Evolutionary conservation across 2,888 invertebrate species (phyloP), one percentile per base, ranked within the genome.

Genomic region (Stenodema calcarata): DNA sequence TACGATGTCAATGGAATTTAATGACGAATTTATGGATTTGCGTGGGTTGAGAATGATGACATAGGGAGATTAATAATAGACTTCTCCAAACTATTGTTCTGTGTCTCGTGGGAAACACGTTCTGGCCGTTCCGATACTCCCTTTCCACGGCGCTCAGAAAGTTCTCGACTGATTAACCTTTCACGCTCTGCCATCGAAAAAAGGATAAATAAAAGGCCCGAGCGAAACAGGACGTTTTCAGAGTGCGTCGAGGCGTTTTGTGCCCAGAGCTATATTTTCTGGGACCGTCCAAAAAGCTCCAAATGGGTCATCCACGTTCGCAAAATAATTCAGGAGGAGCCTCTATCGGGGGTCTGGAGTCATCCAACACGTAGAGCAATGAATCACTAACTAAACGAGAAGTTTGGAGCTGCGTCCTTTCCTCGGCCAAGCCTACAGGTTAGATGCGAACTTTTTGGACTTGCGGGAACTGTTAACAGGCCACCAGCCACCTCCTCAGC

Each of bases 371-470:
- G 78, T 78, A 44, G 44, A 44, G 78, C 78, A 41, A 78, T 78
- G 78, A 78, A 78, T 78, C 78, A 78, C 78, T 23, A 78, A 78
- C 78, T 44, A 16, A 78, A 78, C n/a, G 42, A n/a, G 78, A 78
- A 78, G 44, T 78, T 78, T 23, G 73, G 35, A 18, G 47, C 14
- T 47, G 47, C 12, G n/a, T 47, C 14, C 47, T 47, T 47, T n/a
- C n/a, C 62, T n/a, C 2, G 9, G 62, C 18, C 62, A 27, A 23
- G 23, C 62, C 35, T 35, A 9, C 3, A 23, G 62, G 62, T 23
- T 62, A 62, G 16, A n/a, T n/a, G 50, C 50, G 23, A 62, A 62
- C 62, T 62, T 62, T 62, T 23, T 7, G 54, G n/a, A 18, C 42
- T 11, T 42, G 42, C 42, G 11, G 42, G 47, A 47, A 35, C 35